Evolutionary conservation across 2,113 vertebrate species (phyloP).

Genomic region (Poecilia latipinna): DNA sequence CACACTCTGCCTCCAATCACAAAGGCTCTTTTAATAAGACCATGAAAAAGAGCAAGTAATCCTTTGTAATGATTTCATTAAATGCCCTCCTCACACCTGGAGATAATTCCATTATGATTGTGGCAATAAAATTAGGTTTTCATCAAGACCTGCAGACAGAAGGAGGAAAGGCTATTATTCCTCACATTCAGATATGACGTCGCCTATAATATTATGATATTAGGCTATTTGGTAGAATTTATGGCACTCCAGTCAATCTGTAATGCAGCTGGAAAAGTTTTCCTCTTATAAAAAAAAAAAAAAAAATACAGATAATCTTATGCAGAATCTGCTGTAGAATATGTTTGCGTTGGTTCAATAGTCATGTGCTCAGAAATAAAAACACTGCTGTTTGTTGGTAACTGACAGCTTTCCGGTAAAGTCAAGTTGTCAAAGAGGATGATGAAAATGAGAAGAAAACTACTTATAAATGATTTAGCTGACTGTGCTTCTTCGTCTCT

Average conservation of each 20-base stretch:
- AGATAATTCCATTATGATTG: conserved; percentile 84
- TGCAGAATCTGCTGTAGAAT: background rate
- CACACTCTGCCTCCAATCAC: conserved; percentile 58
- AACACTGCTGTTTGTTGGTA: background rate
- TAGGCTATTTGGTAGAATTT: conserved; percentile 68
- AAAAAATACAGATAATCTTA: conserved; percentile 1
- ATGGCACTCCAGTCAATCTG: conserved; percentile 54
- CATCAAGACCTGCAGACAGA: conserved; percentile 77
- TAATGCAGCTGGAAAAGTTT: conserved; percentile 34
- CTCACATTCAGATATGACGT: conserved; percentile 75
- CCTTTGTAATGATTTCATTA: conserved; percentile 82
- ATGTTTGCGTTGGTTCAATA: background rate
- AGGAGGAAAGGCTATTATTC: conserved; percentile 78
- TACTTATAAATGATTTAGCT: background rate
- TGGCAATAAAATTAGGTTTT: conserved; percentile 83
- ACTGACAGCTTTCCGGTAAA: background rate
- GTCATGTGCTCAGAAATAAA: conserved; percentile 8
- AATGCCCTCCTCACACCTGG: conserved; percentile 82
- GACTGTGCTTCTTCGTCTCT: conserved; percentile 4
- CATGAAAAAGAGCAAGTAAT: conserved; percentile 75
- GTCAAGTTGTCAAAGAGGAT: background rate
- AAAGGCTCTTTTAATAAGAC: conserved; percentile 73
- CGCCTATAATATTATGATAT: conserved; percentile 65
- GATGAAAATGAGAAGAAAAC: background rate
- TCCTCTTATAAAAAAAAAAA: conserved; percentile 16